Evolutionary conservation across 2,888 invertebrate genomes (phyloP).

Genomic region (Pheosia tremula): DNA sequence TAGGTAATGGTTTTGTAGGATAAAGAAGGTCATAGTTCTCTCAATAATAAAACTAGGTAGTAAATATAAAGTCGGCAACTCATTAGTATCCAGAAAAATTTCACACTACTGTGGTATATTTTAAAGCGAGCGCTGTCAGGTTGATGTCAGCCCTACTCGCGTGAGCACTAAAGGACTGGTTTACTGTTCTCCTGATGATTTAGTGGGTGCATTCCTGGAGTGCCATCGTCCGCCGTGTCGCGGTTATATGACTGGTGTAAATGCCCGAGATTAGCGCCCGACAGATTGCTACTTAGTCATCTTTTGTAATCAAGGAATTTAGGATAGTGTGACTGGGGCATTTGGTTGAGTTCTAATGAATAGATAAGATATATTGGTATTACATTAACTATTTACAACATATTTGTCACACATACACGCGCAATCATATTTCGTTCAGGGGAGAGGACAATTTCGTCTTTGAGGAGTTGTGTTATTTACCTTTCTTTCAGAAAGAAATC

Average conservation of each 20-base stretch:
- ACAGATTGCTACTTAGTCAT: slow-evolving; percentile 46
- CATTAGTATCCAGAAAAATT: neutral
- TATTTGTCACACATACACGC: no score
- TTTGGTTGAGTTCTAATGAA: neutral
- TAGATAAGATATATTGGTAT: no score
- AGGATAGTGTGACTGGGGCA: neutral
- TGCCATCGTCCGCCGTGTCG: slow-evolving; percentile 46
- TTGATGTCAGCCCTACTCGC: slow-evolving; percentile 41
- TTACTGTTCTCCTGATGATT: slow-evolving; percentile 74
- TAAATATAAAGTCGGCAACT: no score
- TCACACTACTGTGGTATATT: neutral
- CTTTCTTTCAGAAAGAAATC: no score
- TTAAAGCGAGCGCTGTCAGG: neutral
- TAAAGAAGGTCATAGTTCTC: no score
- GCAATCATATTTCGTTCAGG: no score
- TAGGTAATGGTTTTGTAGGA: no score
- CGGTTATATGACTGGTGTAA: slow-evolving; percentile 55
- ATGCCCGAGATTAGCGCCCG: slow-evolving; percentile 58
- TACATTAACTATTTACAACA: no score
- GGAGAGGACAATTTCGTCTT: no score
- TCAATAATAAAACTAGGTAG: no score
- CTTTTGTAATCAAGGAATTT: slow-evolving; percentile 2
- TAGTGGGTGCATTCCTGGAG: slow-evolving; percentile 75
- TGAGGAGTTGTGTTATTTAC: no score
- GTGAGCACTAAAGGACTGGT: slow-evolving; percentile 69